Evolutionary conservation across 2,113 vertebrate species (phyloP).

Genomic region (Chloroceryle aenea): DNA sequence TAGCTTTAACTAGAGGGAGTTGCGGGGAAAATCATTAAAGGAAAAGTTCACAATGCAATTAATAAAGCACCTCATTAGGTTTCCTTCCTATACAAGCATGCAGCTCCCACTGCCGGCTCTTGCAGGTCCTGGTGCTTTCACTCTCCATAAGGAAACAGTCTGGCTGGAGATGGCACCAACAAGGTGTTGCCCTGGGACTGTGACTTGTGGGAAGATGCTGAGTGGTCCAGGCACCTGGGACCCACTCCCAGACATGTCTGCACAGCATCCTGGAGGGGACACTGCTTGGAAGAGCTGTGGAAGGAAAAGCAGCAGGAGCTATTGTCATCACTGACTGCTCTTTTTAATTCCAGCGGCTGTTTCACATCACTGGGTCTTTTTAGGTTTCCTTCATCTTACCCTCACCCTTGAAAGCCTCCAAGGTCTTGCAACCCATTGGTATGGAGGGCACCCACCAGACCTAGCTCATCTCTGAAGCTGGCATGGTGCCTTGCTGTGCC

Average conservation of each 20-base stretch:
- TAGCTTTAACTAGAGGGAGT: constrained; percentile 67
- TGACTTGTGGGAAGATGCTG: neutral
- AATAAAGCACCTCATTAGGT: constrained; percentile 67
- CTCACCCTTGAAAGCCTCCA: neutral
- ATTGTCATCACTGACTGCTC: neutral
- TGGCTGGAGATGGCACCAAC: neutral
- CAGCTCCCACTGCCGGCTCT: neutral
- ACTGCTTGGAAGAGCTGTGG: rapidly evolving
- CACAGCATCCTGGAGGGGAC: neutral
- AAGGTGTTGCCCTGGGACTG: neutral
- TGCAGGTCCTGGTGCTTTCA: neutral
- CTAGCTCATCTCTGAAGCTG: neutral
- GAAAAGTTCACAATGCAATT: constrained; percentile 49
- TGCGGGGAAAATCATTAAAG: constrained; percentile 39
- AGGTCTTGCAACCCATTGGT: rapidly evolving
- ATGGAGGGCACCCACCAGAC: neutral
- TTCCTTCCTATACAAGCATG: neutral
- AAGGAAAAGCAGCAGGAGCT: neutral
- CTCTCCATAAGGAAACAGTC: neutral
- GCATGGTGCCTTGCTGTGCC: rapidly evolving
- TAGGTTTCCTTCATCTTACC: neutral
- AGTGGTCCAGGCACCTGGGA: rapidly evolving
- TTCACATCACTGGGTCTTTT: neutral
- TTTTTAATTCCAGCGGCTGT: neutral
- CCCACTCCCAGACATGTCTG: neutral